Conservation (phyloP, 2,797 vertebrate species). For the Cercopithecus mitis region DNA sequence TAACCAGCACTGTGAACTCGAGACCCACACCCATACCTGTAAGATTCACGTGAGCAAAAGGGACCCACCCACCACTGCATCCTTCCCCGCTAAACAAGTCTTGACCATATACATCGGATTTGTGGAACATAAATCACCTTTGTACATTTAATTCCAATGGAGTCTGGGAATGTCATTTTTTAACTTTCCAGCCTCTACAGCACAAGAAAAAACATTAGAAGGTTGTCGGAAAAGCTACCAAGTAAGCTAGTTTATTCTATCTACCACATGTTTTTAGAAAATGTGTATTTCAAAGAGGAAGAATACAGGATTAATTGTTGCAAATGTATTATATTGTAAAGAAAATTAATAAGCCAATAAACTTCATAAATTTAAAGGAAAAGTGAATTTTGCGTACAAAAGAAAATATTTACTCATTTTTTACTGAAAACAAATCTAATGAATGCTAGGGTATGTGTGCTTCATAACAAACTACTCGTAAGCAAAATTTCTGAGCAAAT, state of each 20-base stretch:
- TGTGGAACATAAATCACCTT: background rate
- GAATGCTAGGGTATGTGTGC: rapidly evolving
- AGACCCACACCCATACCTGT: background rate
- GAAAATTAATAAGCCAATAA: slow-evolving; percentile 1
- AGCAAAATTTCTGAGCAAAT: background rate
- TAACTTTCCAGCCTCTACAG: background rate
- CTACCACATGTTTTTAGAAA: slow-evolving; percentile 24
- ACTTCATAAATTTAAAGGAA: background rate
- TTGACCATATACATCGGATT: background rate
- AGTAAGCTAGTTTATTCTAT: background rate
- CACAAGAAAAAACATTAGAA: background rate
- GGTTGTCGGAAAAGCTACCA: background rate
- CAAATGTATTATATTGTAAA: background rate
- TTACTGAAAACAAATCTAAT: background rate
- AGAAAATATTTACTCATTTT: background rate
- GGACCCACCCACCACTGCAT: background rate
- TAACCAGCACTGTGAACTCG: background rate
- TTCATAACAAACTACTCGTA: background rate
- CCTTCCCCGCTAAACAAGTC: background rate
- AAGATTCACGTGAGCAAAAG: background rate
- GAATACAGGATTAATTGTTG: background rate
- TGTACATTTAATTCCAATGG: background rate
- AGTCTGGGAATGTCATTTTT: background rate
- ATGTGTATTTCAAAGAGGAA: background rate
- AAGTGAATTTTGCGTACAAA: background rate